Base-by-base conservation (phyloP, 2,113 vertebrate species). In the Prionailurus bengalensis region DNA sequence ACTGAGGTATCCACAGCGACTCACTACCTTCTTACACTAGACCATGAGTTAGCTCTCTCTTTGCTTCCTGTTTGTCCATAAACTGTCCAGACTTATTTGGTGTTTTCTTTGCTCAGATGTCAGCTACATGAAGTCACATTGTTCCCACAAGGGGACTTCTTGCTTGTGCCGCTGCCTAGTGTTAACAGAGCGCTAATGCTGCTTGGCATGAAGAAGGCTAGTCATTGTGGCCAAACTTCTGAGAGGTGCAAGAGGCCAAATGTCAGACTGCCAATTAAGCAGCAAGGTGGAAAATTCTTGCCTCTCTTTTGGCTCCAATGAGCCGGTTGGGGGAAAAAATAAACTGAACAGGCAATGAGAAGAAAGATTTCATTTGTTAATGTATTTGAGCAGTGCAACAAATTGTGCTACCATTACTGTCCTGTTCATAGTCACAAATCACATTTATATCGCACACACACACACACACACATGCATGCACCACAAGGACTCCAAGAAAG, bases 281-380 rank as follows among this genome's bases (percentile, higher is more conserved):
- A 45, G 89, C 97, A 98, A 99, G 98, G 97, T 98, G 98, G 98
- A 99, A 99, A 99, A 99, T 97, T 96, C 95, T 97, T 98, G 97
- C 98, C 98, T 98, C 96, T 98, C 92, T 97, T 39, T 97, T 99
- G 98, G 98, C 98, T 96, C 80, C 53, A 36, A 94, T 74, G 91
- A 94, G 13, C 42, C 80, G 4, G 0, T 93, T 83, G 70, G n/a
- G 45, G 36, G 73, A 31, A 89, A 91, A 14, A 27, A 45, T 90
- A 96, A 96, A 91, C 80, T 61, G 96, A 97, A 71, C 68, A 98
- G 96, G 95, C 97, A 90, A 84, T 5, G 61, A 91, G 78, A 63
- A 98, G 42, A 98, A 97, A 91, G 93, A 23, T 97, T 96, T 97
- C 23, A 92, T 66, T 65, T 95, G 98, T 96, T 42, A 95, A 93